phyloP scores from a whole-genome alignment of 2,888 invertebrate species.

The Meloe dianella region DNA sequence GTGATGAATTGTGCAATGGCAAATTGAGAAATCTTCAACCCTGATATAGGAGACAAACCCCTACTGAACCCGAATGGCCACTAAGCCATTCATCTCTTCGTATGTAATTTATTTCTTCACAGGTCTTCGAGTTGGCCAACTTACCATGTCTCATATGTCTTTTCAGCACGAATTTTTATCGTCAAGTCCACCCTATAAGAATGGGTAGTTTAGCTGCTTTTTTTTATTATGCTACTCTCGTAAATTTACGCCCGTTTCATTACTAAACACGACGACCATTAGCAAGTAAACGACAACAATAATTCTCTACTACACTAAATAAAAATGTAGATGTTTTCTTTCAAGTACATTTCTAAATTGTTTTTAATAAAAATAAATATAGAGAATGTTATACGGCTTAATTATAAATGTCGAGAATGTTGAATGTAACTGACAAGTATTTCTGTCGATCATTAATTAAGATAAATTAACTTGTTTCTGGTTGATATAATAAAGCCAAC shows the following conservation, averaged over 20 bases:
- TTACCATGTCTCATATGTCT: constrained; percentile 22
- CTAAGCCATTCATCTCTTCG: constrained; percentile 46
- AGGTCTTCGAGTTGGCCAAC: constrained; percentile 37
- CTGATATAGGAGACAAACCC: constrained; percentile 49
- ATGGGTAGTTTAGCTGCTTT: constrained; percentile 11
- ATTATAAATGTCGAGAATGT: background rate
- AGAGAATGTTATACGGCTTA: no score
- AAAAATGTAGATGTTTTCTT: background rate
- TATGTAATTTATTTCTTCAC: constrained; percentile 40
- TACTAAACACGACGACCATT: constrained; percentile 26
- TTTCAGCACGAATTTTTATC: constrained; percentile 27
- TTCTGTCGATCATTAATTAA: background rate
- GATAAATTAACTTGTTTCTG: background rate
- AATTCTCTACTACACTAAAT: constrained; percentile 2
- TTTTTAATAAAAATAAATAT: background rate
- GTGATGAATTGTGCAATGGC: constrained; percentile 50
- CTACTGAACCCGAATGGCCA: constrained; percentile 46
- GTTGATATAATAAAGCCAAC: background rate
- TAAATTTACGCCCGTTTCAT: constrained; percentile 26
- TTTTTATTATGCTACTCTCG: constrained; percentile 20
- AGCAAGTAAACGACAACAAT: constrained; percentile 27
- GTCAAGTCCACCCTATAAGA: constrained; percentile 12
- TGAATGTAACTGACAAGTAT: background rate
- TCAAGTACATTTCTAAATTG: background rate
- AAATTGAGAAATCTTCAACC: constrained; percentile 54